A percentile compares a stretch with the other conserved stretches of the same genome.
Evolutionary conservation across 2,113 vertebrate species (phyloP).

Genomic region (Siniperca knerii): DNA sequence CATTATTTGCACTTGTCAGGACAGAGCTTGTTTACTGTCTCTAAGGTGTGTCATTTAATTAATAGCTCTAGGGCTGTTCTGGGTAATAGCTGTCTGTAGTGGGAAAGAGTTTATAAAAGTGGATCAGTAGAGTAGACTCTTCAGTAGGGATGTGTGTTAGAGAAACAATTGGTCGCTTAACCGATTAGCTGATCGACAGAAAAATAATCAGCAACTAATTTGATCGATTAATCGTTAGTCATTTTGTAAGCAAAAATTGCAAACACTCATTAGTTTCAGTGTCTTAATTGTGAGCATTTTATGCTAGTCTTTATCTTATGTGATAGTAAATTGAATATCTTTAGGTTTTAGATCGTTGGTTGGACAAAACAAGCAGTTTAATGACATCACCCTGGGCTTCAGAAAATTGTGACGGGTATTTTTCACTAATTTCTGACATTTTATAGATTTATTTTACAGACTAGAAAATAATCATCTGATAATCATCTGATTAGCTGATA

Average conservation of each 20-base stretch:
- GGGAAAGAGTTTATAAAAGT: conserved; percentile 31
- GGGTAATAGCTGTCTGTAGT: conserved; percentile 28
- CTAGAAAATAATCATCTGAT: neutral
- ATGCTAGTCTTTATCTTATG: neutral
- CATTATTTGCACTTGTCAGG: conserved; percentile 39
- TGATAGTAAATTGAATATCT: neutral
- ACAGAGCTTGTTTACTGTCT: conserved; percentile 52
- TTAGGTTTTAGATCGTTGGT: neutral
- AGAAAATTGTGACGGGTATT: neutral
- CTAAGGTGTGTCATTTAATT: conserved; percentile 56
- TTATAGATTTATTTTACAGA: too few species aligned
- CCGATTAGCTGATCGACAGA: too few species aligned
- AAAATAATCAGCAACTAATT: neutral
- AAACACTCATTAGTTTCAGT: neutral
- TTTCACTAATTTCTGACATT: neutral
- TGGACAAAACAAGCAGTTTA: neutral
- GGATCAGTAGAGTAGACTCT: conserved; percentile 11
- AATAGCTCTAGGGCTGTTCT: conserved; percentile 49
- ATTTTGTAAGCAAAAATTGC: neutral
- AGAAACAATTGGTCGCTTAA: neutral
- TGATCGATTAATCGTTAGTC: too few species aligned
- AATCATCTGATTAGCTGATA: neutral
- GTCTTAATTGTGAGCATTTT: neutral
- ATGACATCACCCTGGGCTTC: neutral
- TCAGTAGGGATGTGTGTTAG: neutral